Evolutionary conservation across 2,113 vertebrate genomes (phyloP), one percentile per base, ranked within the genome.

Genomic region (Pollimyrus isidori): DNA sequence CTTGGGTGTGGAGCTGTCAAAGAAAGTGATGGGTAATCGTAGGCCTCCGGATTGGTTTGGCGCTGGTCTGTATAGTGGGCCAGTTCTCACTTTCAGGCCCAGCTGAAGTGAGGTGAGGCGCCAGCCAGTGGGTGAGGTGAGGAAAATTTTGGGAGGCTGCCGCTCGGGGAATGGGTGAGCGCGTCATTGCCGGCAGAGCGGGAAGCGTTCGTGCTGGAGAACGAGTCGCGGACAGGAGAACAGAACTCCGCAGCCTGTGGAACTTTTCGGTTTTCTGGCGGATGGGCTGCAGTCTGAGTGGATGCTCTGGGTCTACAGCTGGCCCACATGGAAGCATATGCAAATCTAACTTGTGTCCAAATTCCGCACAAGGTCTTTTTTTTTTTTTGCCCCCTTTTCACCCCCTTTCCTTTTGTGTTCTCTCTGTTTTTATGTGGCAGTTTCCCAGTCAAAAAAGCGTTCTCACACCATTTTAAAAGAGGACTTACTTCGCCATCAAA

Each of bases 341-440:
- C 50, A 10, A 52, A 84, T 69, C 90, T 91, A 92, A 94, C 93
- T 92, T 93, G 91, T 93, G 88, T 89, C 92, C 90, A 92, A 92
- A 89, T 95, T 93, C 90, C 92, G 35, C 90, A 95, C 93, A 86
- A 91, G 91, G 91, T 91, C 91, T 93, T 94, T 92, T 80, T 93
- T 94, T 92, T 76, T 84, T 82, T 45, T 92, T 42, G 15, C 73
- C 5, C 73, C 30, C 73, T 42, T 80, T 42, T 19, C 35, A 19
- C 73, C 73, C 73, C 56, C 91, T 88, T 91, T 86, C 82, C 45
- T 88, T 92, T 91, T 91, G 15, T 93, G 80, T 80, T 86, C 42
- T 73, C 65, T 87, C 45, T 92, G 89, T 91, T 85, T 87, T 53
- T 88, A 91, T 92, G 92, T 92, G 73, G 73, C 35, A 42, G 30